Base-by-base conservation (phyloP, 1,140 invertebrate genomes). In the Metaphire vulgaris region DNA sequence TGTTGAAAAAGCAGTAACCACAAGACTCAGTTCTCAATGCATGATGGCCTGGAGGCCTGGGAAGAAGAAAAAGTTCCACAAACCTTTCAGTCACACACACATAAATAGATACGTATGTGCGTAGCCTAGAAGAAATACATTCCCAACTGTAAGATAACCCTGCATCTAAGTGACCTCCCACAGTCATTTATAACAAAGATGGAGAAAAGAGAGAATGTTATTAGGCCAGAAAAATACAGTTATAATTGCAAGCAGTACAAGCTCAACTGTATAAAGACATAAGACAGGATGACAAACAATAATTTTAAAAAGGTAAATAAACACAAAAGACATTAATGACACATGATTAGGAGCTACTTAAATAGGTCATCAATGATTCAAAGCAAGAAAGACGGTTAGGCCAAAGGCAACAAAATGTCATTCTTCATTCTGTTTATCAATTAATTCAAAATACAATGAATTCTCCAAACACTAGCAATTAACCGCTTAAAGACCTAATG, bases 1-100 rank as follows among this genome's bases (percentile, higher is more conserved):
- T 99, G 84, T 99, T 99, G 81, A 98, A 96, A 83, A 93, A 93
- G 86, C 97, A 99, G 85, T 95, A 98, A 26, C 96, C 96, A 87
- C 92, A 87, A 76, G 91, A 94, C 83, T 94, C 92, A 26, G 90
- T 88, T 79, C 90, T 87, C 92, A 95, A 95, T 1, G 97, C 96
- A 89, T 99, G 97, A 88, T 99, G 97, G 29, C 97, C 97, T 14
- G 97, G 96, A 65, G 97, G 96, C 79, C 95, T 91, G 76, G 88
- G 75, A 72, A 74, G 26, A 77, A 69, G 21, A 16, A 29, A 15
- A 16, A 28, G 14, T 14, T 14, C 29, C 14, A 28, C 29, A 69
- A 16, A 16, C 14, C 16, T 69, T 14, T 14, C 29, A 69, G 69
- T 69, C 15, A 29, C 29, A 29, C 14, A 15, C 14, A 69, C 29